Base-by-base conservation (phyloP, 2,888 invertebrate genomes). In the Syritta pipiens region DNA sequence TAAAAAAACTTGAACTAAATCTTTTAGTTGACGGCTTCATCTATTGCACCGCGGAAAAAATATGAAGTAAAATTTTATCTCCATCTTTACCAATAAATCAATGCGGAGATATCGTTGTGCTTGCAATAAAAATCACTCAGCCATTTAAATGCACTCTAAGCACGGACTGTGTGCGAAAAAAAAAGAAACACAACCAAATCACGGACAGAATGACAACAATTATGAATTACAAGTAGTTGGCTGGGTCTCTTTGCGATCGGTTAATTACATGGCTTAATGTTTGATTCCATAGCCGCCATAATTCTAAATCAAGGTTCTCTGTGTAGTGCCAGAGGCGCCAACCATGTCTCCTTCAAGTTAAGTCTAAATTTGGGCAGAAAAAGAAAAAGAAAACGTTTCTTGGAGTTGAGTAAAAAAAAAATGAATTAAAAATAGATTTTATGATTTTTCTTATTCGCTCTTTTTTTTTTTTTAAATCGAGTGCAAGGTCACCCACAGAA, bases 401-500 rank as follows among this genome's bases (percentile, higher is more conserved):
- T 37, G 20, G n/a, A 44, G 12, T 28, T 22, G 20, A 5, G n/a
- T 14, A 20, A n/a, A 26, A 28, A 37, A 12, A 20, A 17, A 48
- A 12, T 28, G 22, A n/a, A n/a, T n/a, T 37, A 35, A 49, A 75
- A 76, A 76, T 69, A 71, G 62, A 69, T 48, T 44, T 74, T 63
- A 4, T 42, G 55, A 55, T n/a, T n/a, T n/a, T n/a, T n/a, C n/a
- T n/a, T n/a, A n/a, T n/a, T n/a, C n/a, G n/a, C n/a, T n/a, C n/a
- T n/a, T n/a, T n/a, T n/a, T n/a, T n/a, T n/a, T n/a, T n/a, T n/a
- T n/a, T n/a, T n/a, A n/a, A n/a, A 76, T 44, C 48, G 53, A 48
- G 59, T 72, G 65, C 77, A 77, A 77, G 77, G 77, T 77, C 77
- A 71, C 32, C 24, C 57, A 69, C 19, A 42, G 28, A 28, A 48